Evolutionary conservation across 2,888 invertebrate species (phyloP), one percentile per base, ranked within the genome.

Genomic region (Drosophila cyrtoloma): DNA sequence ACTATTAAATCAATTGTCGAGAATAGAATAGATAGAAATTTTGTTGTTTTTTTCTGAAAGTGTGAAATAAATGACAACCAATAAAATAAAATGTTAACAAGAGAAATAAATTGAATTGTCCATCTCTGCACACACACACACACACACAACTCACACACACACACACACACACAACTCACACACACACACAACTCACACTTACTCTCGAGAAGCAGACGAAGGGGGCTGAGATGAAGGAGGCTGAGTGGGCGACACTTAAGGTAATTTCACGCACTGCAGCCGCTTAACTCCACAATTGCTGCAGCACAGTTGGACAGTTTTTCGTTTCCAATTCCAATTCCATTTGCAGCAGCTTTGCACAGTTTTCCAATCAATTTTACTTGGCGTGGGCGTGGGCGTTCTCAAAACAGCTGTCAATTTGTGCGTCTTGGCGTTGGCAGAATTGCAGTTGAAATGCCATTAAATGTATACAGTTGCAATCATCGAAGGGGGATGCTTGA

Each of bases 211-310:
- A 12, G 19, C 52, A 58, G 58, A 14, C 30, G 19, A 1, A 44
- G 16, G 10, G 32, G 9, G 6, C 7, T 5, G 35, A 57, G n/a
- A 37, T 14, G 30, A 14, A n/a, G 60, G 16, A 30, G 30, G 52
- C 12, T 14, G 6, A 33, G 60, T 69, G 62, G 47, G 22, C 39
- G 70, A 68, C 86, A 89, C 89, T 92, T 91, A 90, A 85, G 87
- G 87, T 92, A 91, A 92, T 92, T 92, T 92, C 92, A 92, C 91
- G 92, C 88, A 89, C 82, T 82, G 73, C 81, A 80, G 81, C 73
- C 78, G 68, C 79, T 75, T 28, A 62, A 28, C 56, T 63, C 33
- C 47, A 55, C 37, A 33, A 50, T 51, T 60, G 35, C 51, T 47
- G 28, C 57, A n/a, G 42, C 28, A n/a, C 39, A 39, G 28, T 26